phyloP scores from a whole-genome alignment of 1,140 invertebrate species.

The Bombus balteatus region DNA sequence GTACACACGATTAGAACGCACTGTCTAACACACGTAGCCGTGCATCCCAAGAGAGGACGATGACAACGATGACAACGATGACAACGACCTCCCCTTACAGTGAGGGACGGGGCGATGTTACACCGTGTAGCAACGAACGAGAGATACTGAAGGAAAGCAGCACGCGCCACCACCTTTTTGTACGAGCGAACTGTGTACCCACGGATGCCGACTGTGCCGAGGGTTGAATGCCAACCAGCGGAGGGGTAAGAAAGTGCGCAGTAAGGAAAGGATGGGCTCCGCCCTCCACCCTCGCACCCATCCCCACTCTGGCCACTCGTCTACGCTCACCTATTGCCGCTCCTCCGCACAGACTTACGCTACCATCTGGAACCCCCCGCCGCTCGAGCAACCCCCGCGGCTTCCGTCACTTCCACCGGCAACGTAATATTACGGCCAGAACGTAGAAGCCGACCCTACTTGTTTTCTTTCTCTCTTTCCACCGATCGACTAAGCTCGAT shows the following conservation, averaged over 20 bases:
- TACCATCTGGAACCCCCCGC: slow-evolving; percentile 30
- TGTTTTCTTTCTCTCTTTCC: not conserved
- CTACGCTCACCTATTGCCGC: slow-evolving; percentile 29
- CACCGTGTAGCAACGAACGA: not conserved
- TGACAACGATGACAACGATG: no score
- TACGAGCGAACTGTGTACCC: slow-evolving; percentile 70
- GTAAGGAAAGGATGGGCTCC: slow-evolving; percentile 74
- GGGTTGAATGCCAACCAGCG: slow-evolving; percentile 63
- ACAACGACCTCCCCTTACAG: not conserved
- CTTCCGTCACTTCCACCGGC: not conserved
- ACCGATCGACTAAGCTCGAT: not conserved
- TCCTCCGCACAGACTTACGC: slow-evolving; percentile 24
- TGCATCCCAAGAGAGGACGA: no score
- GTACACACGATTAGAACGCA: not conserved
- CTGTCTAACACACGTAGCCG: no score
- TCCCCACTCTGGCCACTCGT: slow-evolving; percentile 30
- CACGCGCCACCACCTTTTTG: slow-evolving; percentile 70
- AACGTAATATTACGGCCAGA: slow-evolving; percentile 6
- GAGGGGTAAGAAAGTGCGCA: slow-evolving; percentile 80
- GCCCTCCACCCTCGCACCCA: slow-evolving; percentile 57
- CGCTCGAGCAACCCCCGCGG: slow-evolving; percentile 20
- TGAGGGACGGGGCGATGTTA: not conserved
- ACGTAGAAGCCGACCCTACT: not conserved
- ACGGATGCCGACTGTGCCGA: slow-evolving; percentile 39
- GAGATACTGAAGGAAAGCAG: slow-evolving; percentile 9